Percentiles rank a stretch among this genome's conserved stretches.
Evolutionary conservation across 1,140 invertebrate genomes (phyloP).

Genomic region (Nasonia longicornis): DNA sequence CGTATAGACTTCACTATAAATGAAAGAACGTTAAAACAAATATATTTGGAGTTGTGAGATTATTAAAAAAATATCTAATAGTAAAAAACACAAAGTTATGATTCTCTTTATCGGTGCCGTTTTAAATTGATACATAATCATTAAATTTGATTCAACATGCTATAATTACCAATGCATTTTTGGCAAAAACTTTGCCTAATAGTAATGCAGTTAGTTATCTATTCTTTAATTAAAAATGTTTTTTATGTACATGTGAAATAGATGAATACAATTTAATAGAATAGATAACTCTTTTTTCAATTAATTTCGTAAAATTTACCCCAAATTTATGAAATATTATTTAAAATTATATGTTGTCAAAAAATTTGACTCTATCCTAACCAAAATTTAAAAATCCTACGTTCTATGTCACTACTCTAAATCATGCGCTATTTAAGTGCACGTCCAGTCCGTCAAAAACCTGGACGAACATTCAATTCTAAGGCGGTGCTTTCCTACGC

Average conservation of each 20-base stretch:
- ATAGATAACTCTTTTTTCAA: neutral
- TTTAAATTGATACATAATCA: neutral
- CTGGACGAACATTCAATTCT: neutral
- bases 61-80: slow-evolving; percentile 6
- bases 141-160: slow-evolving; percentile 20
- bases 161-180: neutral
- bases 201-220: neutral
- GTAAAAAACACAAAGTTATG: slow-evolving; percentile 22
- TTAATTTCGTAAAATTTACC: neutral
- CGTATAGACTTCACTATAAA: slow-evolving; percentile 26
- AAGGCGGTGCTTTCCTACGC: slow-evolving; percentile 9
- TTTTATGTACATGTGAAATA: neutral
- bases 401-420: slow-evolving; percentile 10
- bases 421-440: slow-evolving; percentile 33
- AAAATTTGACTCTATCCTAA: neutral
- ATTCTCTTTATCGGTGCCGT: neutral
- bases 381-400: slow-evolving; percentile 8
- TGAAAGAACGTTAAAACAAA: neutral
- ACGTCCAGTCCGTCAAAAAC: neutral
- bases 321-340: neutral
- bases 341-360: neutral
- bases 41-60: neutral
- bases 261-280: neutral
- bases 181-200: neutral
- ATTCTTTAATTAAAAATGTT: neutral